phyloP scores from a whole-genome alignment of 2,797 vertebrate genomes.

The Novumbra hubbsi region DNA sequence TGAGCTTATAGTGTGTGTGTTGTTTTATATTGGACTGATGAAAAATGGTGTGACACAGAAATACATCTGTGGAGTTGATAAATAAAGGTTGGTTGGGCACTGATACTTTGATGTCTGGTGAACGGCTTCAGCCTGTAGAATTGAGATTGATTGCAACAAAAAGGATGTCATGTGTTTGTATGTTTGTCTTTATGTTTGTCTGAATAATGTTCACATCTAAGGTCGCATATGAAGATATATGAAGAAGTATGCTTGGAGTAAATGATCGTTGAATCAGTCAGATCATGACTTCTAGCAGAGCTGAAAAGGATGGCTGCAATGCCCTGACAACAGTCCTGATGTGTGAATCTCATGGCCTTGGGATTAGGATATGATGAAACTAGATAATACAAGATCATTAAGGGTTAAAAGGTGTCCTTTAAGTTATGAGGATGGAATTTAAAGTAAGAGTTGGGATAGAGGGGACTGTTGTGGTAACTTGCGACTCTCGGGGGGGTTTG shows the following conservation, averaged over 20 bases:
- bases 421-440: slow-evolving; percentile 39
- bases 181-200: neutral
- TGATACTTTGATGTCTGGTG: no score
- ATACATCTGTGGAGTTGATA: no score
- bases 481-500: no score
- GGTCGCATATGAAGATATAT: neutral
- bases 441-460: slow-evolving; percentile 20
- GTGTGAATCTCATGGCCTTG: slow-evolving; percentile 27
- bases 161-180: neutral
- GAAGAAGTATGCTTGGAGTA: neutral
- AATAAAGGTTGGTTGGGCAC: no score
- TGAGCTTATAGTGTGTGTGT: neutral
- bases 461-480: neutral
- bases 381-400: slow-evolving; percentile 38
- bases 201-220: no score
- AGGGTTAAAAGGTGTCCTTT: slow-evolving; percentile 38
- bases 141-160: no score
- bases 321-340: neutral
- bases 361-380: slow-evolving; percentile 22
- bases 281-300: neutral
- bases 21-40: no score
- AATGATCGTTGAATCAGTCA: neutral
- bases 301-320: neutral
- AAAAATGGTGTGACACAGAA: no score
- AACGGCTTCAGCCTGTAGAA: no score